A percentile compares a stretch with the other conserved stretches of the same genome.
phyloP scores from a whole-genome alignment of 2,797 vertebrate species.

The Zenarchopterus dispar region DNA sequence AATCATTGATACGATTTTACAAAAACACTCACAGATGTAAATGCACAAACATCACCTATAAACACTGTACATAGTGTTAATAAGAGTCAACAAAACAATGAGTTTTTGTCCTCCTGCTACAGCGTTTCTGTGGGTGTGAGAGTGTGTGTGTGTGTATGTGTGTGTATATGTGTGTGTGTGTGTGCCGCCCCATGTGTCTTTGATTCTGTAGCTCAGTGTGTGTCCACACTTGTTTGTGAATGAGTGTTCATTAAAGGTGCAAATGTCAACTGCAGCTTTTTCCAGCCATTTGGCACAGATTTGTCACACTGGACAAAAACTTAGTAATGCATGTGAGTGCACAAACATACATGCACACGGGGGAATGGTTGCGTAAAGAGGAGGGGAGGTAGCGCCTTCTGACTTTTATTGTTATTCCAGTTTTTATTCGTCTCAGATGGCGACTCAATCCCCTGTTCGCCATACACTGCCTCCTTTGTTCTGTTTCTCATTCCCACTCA shows the following conservation, averaged over 20 bases:
- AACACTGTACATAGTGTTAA: background rate
- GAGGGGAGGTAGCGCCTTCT: conserved; percentile 69
- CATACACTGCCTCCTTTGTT: conserved; percentile 77
- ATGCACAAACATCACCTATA: background rate
- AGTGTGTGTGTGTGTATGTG: background rate
- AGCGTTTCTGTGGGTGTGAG: conserved; percentile 4
- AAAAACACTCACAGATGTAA: background rate
- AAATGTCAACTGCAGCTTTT: conserved; percentile 28
- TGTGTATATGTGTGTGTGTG: background rate
- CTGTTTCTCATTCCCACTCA: conserved; percentile 32
- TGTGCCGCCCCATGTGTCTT: conserved; percentile 51
- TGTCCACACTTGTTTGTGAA: conserved; percentile 23
- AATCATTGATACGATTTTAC: background rate
- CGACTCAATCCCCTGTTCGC: conserved; percentile 64
- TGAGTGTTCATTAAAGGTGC: conserved; percentile 21
- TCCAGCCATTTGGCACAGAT: conserved; percentile 21
- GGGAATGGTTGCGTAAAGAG: conserved; percentile 23
- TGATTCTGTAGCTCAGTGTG: conserved; percentile 47
- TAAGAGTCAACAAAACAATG: background rate
- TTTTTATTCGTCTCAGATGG: conserved; percentile 83
- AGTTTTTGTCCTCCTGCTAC: background rate
- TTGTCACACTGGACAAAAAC: conserved; percentile 44
- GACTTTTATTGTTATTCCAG: conserved; percentile 81
- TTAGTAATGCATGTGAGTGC: conserved; percentile 5
- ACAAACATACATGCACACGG: conserved; percentile 17